A percentile compares a stretch with the other conserved stretches of the same genome.
These are phyloP conservation scores for Orthosia gracilis DNA, from an alignment of 2,888 invertebrate genomes.

Conservation along the genomic window DNA sequence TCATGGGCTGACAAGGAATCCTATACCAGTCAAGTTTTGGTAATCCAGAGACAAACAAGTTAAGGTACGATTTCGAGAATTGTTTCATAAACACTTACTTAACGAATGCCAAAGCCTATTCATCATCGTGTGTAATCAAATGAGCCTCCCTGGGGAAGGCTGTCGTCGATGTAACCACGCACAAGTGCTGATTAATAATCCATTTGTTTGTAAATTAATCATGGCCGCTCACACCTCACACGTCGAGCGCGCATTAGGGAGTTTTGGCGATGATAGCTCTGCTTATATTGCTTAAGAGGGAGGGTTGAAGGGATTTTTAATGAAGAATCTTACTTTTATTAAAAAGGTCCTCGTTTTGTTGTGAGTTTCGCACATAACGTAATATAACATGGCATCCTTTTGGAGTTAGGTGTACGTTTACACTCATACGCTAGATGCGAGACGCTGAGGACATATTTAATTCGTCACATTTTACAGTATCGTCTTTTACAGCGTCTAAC, in stretches of 20 bases:
- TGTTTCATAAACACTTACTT: not conserved
- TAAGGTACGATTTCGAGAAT: not conserved
- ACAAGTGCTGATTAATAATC: constrained; percentile 49
- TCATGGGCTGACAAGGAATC: not conserved
- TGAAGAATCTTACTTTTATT: not conserved
- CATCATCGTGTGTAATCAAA: constrained; percentile 26
- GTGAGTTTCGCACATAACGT: too few relatives aligned
- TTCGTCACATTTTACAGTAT: too few relatives aligned
- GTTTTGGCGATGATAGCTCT: constrained; percentile 11
- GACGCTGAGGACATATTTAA: too few relatives aligned
- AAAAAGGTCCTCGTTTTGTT: too few relatives aligned
- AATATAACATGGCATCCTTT: too few relatives aligned
- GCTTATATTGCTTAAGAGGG: not conserved
- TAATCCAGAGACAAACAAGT: not conserved
- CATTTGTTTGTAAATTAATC: constrained; percentile 58
- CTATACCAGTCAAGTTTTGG: too few relatives aligned
- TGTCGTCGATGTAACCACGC: constrained; percentile 26
- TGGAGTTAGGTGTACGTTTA: too few relatives aligned
- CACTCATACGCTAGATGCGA: too few relatives aligned
- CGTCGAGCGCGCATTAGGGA: not conserved
- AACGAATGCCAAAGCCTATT: constrained; percentile 5
- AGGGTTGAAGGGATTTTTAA: not conserved
- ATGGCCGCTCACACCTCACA: constrained; percentile 18
- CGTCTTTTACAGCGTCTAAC: too few relatives aligned
- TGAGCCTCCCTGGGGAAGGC: constrained; percentile 10